Conservation (phyloP, 2,888 invertebrate species). For the Nineta flava region DNA sequence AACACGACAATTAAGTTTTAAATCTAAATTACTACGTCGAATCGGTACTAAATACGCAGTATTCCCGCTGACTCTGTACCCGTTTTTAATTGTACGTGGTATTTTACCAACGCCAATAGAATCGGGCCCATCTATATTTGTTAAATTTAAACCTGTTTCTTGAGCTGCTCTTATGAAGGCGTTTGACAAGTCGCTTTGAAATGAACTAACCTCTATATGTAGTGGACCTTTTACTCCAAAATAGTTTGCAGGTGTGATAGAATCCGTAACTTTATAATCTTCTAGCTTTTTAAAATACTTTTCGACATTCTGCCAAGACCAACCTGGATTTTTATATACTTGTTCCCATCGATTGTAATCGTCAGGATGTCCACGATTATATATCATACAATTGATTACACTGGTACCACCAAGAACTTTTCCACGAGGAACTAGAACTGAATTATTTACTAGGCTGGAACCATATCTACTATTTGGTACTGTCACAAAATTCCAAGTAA, state of each 20-base stretch:
- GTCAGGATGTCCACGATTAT: constrained; percentile 63
- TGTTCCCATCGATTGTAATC: constrained; percentile 82
- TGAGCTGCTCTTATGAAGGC: constrained; percentile 70
- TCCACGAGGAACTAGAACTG: constrained; percentile 79
- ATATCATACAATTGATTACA: constrained; percentile 80
- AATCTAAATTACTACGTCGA: constrained; percentile 61
- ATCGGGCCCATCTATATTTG: constrained; percentile 67
- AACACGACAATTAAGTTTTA: constrained; percentile 64
- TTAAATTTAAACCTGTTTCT: constrained; percentile 68
- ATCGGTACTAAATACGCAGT: constrained; percentile 75
- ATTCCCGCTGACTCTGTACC: constrained; percentile 73
- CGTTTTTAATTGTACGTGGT: constrained; percentile 62
- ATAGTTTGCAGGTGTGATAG: constrained; percentile 37
- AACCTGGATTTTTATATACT: constrained; percentile 59
- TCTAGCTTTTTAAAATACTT: constrained; percentile 83
- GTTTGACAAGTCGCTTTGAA: constrained; percentile 65
- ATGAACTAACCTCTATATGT: constrained; percentile 69
- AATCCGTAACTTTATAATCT: constrained; percentile 75
- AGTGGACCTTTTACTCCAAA: constrained; percentile 60
- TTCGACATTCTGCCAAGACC: constrained; percentile 73
- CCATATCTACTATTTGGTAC: constrained; percentile 69
- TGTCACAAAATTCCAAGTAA: constrained; percentile 84
- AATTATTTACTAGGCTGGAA: constrained; percentile 62
- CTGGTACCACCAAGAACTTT: constrained; percentile 82
- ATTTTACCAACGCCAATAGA: constrained; percentile 73